A percentile compares a stretch with the other conserved stretches of the same genome.
Evolutionary conservation across 2,113 vertebrate species (phyloP).

Genomic region (Chloroceryle aenea): DNA sequence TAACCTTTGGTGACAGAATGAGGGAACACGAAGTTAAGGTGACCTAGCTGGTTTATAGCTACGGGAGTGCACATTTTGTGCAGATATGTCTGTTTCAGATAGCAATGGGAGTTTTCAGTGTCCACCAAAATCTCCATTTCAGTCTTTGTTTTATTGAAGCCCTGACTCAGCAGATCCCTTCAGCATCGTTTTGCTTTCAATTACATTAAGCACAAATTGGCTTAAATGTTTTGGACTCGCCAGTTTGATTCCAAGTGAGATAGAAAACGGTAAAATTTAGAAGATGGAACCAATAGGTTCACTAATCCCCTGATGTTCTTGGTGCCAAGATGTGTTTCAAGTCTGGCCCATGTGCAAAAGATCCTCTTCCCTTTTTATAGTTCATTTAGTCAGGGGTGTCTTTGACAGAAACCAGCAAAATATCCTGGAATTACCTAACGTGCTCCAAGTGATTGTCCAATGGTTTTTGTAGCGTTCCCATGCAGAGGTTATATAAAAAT

Average conservation of each 20-base stretch:
- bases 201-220: neutral
- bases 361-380: conserved; percentile 42
- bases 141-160: neutral
- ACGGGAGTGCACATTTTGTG: neutral
- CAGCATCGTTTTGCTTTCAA: neutral
- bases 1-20: neutral
- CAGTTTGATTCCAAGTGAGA: conserved; percentile 13
- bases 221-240: conserved; percentile 17
- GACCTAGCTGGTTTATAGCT: neutral
- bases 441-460: conserved; percentile 26
- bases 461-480: neutral
- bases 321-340: conserved; percentile 39
- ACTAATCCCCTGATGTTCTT: neutral
- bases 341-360: conserved; percentile 8
- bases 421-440: conserved; percentile 37
- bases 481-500: conserved; percentile 53
- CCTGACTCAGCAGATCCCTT: conserved; percentile 16
- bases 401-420: conserved; percentile 54
- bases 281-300: conserved; percentile 25
- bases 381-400: conserved; percentile 23
- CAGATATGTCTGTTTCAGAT: neutral
- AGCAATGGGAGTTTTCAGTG: neutral
- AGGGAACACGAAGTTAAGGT: neutral
- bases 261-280: conserved; percentile 10
- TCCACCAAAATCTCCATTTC: conserved; percentile 9